These are phyloP conservation scores for Isoperla grammatica DNA, from an alignment of 2,888 invertebrate species.

Conservation along the genomic window DNA sequence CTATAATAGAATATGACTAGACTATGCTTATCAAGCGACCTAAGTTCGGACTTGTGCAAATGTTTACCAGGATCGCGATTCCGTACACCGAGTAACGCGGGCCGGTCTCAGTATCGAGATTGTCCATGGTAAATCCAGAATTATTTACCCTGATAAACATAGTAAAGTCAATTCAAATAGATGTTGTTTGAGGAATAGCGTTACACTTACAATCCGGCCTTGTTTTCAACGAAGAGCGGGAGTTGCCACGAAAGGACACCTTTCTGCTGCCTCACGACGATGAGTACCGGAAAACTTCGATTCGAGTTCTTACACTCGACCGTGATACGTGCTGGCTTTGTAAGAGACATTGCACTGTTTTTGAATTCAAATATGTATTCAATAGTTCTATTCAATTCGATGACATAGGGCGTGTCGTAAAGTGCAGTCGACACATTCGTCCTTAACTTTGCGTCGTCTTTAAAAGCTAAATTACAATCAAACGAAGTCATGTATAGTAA, in stretches of 20 bases:
- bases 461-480: neutral
- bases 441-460: neutral
- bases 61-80: too few relatives aligned
- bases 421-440: slow-evolving; percentile 29
- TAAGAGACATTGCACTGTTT: slow-evolving; percentile 38
- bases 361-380: slow-evolving; percentile 51
- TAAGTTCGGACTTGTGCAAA: too few relatives aligned
- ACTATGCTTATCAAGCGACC: too few relatives aligned
- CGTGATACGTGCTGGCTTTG: slow-evolving; percentile 31
- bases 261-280: slow-evolving; percentile 68
- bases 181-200: too few relatives aligned
- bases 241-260: slow-evolving; percentile 76
- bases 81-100: too few relatives aligned
- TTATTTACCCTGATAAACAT: too few relatives aligned
- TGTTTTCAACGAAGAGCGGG: slow-evolving; percentile 56
- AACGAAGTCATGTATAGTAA: too few relatives aligned
- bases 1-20: too few relatives aligned
- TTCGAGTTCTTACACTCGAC: slow-evolving; percentile 46
- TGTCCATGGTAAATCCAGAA: too few relatives aligned
- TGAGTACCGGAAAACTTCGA: slow-evolving; percentile 57
- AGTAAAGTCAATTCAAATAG: too few relatives aligned
- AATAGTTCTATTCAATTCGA: slow-evolving; percentile 44
- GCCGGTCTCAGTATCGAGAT: too few relatives aligned
- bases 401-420: slow-evolving; percentile 40
- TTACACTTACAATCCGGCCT: slow-evolving; percentile 37